Evolutionary conservation across 2,797 vertebrate genomes (phyloP).

Genomic region (Helicolenus hilgendorfi): DNA sequence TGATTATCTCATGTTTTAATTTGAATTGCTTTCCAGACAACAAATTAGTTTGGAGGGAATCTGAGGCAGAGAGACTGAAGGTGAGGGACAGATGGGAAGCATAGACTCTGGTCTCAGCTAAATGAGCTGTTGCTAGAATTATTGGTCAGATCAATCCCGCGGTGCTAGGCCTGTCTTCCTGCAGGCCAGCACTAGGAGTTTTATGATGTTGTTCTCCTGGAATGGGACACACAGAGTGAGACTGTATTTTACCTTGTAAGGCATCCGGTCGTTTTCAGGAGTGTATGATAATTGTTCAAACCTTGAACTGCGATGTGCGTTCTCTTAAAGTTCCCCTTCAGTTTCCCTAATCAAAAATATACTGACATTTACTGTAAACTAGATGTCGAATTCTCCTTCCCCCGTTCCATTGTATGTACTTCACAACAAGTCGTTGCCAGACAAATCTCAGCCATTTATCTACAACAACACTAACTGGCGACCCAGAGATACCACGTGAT

Average conservation of each 20-base stretch:
- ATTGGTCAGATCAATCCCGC: conserved; percentile 72
- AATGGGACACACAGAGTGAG: neutral
- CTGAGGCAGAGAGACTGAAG: neutral
- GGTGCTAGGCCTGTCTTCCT: conserved; percentile 34
- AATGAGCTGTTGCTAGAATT: conserved; percentile 67
- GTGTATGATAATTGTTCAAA: neutral
- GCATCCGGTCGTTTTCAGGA: neutral
- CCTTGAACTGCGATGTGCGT: neutral
- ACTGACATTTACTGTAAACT: neutral
- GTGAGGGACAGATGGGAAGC: conserved; percentile 33
- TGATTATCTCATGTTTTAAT: conserved; percentile 1
- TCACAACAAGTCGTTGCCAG: too few species aligned
- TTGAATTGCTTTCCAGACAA: conserved; percentile 1
- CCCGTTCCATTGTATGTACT: too few species aligned
- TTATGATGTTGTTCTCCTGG: conserved; percentile 37
- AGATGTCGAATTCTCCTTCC: too few species aligned
- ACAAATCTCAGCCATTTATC: too few species aligned
- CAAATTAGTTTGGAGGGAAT: conserved; percentile 8
- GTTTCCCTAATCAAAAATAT: neutral
- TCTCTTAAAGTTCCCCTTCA: neutral
- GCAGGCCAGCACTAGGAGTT: conserved; percentile 47
- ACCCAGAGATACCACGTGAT: too few species aligned
- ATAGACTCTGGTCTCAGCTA: conserved; percentile 43
- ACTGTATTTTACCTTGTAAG: conserved; percentile 16
- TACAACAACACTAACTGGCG: too few species aligned